Base-by-base conservation (phyloP, 2,888 invertebrate species). In the Ectemnius continuus region DNA sequence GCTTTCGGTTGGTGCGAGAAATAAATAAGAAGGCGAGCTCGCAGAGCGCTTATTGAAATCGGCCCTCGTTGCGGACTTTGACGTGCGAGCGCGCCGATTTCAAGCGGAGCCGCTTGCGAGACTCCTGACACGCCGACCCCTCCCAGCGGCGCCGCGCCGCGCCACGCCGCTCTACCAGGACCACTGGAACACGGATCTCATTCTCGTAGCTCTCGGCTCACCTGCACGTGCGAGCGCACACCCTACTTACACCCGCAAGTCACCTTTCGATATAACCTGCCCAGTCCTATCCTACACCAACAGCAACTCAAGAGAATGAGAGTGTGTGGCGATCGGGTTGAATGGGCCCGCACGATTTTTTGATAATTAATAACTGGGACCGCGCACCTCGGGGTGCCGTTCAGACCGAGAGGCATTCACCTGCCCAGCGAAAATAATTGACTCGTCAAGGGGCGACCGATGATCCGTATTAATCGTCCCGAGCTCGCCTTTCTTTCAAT, bases 31-130 rank as follows among this genome's bases (percentile, higher is more conserved):
- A 80, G 75, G 65, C 59, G 58, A 60, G 70, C 72, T 11, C 36
- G 3, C 63, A 64, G 45, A 59, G 73, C 71, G 85, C 78, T 87
- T 87, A 88, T 88, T 88, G 88, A 88, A 88, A 88, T 88, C 86
- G 84, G 83, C 86, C 84, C 84, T 88, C 81, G 88, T 88, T 88
- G 87, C 83, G 76, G 78, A 72, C 84, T 88, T 88, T 88, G 88
- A 88, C 84, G 87, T 81, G 83, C 79, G 84, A 66, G 73, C 70
- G 73, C 76, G 72, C 61, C 58, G 74, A 79, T 79, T 84, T 78
- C 81, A 83, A 85, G 85, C 82, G 83, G 75, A 78, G 74, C 82
- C 79, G 76, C 84, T 84, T 83, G 88, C 86, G 86, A 87, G 36
- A 11, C 0, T 87, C 78, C 84, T 86, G 88, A 88, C 88, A 75